These are phyloP conservation scores for Alosa alosa DNA, from an alignment of 2,113 vertebrate species.

Conservation along the genomic window DNA sequence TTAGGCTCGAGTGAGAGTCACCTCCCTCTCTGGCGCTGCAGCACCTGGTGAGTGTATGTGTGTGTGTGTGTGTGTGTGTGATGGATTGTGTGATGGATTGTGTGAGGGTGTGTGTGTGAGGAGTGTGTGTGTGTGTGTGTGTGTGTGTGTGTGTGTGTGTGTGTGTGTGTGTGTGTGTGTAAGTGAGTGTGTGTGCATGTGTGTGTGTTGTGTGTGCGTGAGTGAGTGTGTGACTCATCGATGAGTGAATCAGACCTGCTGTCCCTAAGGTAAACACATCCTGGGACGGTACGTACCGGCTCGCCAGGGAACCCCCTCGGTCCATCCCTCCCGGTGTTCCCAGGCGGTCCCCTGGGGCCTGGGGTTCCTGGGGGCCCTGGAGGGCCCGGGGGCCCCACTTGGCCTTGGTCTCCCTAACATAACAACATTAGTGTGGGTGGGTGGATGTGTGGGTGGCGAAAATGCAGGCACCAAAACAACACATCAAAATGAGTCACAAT, in stretches of 20 bases:
- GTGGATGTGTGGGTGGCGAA: background rate
- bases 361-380: conserved; percentile 76
- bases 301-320: conserved; percentile 74
- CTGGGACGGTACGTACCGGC: conserved; percentile 63
- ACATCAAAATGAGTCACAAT: background rate
- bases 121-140: background rate
- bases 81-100: background rate
- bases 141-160: background rate
- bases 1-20: background rate
- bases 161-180: background rate
- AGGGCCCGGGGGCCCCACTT: conserved; percentile 73
- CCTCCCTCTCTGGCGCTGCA: background rate
- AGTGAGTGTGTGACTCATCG: conserved; percentile 20
- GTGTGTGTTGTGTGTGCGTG: background rate
- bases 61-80: background rate
- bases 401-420: conserved; percentile 78
- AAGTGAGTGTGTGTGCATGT: background rate
- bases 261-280: background rate
- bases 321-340: conserved; percentile 80
- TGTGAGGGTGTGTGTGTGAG: background rate
- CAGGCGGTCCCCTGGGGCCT: conserved; percentile 79
- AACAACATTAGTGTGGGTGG: background rate
- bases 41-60: conserved; percentile 28
- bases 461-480: background rate
- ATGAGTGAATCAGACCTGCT: conserved; percentile 19